Conservation (phyloP, 2,113 vertebrate species). For the Alces alces region DNA sequence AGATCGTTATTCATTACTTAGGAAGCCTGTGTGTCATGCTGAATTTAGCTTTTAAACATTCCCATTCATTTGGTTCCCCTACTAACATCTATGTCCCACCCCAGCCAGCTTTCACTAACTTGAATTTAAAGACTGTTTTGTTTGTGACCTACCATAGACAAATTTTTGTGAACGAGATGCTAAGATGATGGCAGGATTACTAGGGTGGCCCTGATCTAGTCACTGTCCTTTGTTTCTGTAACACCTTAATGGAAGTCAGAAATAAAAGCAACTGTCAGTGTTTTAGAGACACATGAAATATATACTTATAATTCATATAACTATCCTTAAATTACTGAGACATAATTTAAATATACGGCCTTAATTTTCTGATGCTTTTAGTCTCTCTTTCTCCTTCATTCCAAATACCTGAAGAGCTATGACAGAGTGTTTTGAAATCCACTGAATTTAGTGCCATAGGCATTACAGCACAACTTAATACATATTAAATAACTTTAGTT, state of each 20-base stretch:
- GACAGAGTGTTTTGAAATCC: not conserved
- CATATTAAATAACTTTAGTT: not conserved
- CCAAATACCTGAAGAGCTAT: not conserved
- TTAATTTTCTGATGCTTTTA: not conserved
- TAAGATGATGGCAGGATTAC: not conserved
- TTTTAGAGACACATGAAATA: not conserved
- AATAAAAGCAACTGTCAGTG: not conserved
- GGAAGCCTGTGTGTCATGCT: slow-evolving; percentile 33
- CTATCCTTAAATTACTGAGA: not conserved
- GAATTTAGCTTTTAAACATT: not conserved
- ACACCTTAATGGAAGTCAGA: not conserved
- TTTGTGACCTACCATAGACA: not conserved
- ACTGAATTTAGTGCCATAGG: not conserved
- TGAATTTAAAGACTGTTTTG: not conserved
- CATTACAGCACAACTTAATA: not conserved
- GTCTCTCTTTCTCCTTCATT: not conserved
- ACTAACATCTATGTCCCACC: not conserved
- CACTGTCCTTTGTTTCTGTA: not conserved
- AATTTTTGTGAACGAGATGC: slow-evolving; percentile 13
- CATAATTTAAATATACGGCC: not conserved
- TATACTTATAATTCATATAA: not conserved
- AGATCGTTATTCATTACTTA: slow-evolving; percentile 20
- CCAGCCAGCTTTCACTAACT: not conserved
- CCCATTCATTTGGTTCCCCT: not conserved
- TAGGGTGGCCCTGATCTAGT: not conserved